Percentiles rank a stretch among this genome's conserved stretches.
Evolutionary conservation across 2,797 vertebrate species (phyloP).

Genomic region (Kryptolebias ocellatus): DNA sequence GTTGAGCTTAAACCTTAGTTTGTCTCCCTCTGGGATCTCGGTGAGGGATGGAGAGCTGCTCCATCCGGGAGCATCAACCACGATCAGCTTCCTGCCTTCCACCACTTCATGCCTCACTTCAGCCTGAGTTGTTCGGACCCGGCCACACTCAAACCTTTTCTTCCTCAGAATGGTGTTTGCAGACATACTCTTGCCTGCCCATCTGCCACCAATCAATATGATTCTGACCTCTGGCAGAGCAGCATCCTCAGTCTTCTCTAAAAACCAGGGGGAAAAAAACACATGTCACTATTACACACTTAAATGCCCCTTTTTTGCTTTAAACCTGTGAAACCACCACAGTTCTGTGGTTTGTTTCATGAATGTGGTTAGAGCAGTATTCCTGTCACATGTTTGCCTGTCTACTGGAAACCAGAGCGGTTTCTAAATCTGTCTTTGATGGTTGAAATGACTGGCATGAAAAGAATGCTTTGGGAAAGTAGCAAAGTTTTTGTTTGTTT

Average conservation of each 20-base stretch:
- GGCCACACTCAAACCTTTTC: conserved; percentile 49
- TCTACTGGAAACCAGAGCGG: background rate
- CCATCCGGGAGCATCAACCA: conserved; percentile 63
- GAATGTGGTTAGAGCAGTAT: background rate
- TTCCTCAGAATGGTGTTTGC: conserved; percentile 57
- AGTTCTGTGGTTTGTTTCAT: background rate
- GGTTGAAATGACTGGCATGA: conserved; percentile 40
- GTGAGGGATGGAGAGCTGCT: conserved; percentile 34
- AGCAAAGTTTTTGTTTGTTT: conserved; percentile 41
- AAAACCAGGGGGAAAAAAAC: conserved; percentile 8
- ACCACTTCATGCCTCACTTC: conserved; percentile 42
- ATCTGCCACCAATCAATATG: conserved; percentile 52
- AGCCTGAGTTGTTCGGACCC: conserved; percentile 43
- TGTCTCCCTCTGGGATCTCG: conserved; percentile 56
- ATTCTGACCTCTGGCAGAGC: conserved; percentile 26
- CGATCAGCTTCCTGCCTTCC: conserved; percentile 34
- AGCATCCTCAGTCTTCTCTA: background rate
- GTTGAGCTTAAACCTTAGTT: conserved; percentile 52
- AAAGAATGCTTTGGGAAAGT: conserved; percentile 2
- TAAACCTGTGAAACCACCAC: background rate
- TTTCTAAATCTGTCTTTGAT: conserved; percentile 4
- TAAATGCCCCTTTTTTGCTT: too few species aligned
- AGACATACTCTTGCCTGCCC: conserved; percentile 58
- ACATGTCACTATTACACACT: background rate
- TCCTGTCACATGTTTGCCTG: background rate